Evolutionary conservation across 2,888 invertebrate species (phyloP).

Genomic region (Oscheius myriophilus): DNA sequence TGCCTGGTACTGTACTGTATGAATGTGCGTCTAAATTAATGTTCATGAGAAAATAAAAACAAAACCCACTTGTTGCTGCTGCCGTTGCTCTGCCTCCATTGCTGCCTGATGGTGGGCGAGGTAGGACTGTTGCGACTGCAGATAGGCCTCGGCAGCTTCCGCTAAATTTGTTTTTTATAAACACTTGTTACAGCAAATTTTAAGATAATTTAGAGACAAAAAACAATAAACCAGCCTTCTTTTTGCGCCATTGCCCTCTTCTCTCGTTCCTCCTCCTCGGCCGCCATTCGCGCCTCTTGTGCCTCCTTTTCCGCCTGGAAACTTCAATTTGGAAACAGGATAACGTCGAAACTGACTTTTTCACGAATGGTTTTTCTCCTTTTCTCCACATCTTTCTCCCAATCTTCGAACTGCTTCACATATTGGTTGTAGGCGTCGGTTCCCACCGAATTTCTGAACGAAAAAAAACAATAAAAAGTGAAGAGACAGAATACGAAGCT

Average conservation of each 20-base stretch:
- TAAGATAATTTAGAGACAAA: background rate
- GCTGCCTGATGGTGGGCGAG: conserved; percentile 61
- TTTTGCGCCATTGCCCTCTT: conserved; percentile 28
- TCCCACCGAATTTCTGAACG: conserved; percentile 58
- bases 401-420: conserved; percentile 66
- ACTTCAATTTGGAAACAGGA: background rate
- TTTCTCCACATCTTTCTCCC: conserved; percentile 68
- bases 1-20: conserved; percentile 17
- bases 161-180: no score
- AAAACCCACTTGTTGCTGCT: background rate
- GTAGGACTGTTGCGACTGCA: conserved; percentile 55
- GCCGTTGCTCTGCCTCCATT: conserved; percentile 34
- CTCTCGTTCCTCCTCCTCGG: conserved; percentile 28
- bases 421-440: conserved; percentile 67
- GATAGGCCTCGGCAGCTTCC: conserved; percentile 47
- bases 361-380: conserved; percentile 54
- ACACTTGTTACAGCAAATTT: no score
- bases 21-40: conserved; percentile 7
- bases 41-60: background rate
- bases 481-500: no score
- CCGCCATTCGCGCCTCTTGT: conserved; percentile 8
- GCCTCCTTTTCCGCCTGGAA: conserved; percentile 22
- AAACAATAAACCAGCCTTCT: conserved; percentile 15
- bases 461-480: background rate
- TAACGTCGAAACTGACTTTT: conserved; percentile 34